Evolutionary conservation across 2,797 vertebrate species (phyloP), one percentile per base, ranked within the genome.

Genomic region (Morelia viridis): DNA sequence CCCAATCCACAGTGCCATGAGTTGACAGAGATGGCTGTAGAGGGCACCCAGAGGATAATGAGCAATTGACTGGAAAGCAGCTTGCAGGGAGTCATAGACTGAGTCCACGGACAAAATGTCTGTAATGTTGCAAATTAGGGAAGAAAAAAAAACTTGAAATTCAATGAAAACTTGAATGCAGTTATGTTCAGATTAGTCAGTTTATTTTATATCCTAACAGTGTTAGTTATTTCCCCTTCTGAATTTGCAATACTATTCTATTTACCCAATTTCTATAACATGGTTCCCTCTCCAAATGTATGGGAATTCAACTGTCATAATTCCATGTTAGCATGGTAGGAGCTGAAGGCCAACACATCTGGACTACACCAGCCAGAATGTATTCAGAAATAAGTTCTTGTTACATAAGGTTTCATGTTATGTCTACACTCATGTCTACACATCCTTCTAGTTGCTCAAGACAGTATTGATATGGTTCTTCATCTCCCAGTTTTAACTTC

Each of bases 31-130:
- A 26, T 94, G 97, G 0, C 98, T 96, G 65, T 98, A 99, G 90
- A 99, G 96, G 9, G 94, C 90, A 0, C 97, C 97, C 5, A 98
- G 97, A 9, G 99, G 99, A 91, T 98, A 98, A 96, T 98, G 98
- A 88, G 98, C 98, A 64, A 99, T 64, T 10, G 96, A 95, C 80
- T 97, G 92, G 96, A 98, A 98, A 35, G 98, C 98, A 0, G 97
- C 96, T 19, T 91, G 95, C 89, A 99, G 97, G 89, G 98, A 96
- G 28, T 96, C 92, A 64, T 96, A 96, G 90, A 98, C 92, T 0
- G 95, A 94, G 9, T 98, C 97, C 96, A 98, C 53, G 8, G 97
- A 98, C 12, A 98, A 96, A 41, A 91, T 86, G 35, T 96, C 98
- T 98, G 91, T 60, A 93, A 90, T 0, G 19, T 26, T 56, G 65